Conservation (phyloP, 2,113 vertebrate genomes). For the Nibea albiflora region DNA sequence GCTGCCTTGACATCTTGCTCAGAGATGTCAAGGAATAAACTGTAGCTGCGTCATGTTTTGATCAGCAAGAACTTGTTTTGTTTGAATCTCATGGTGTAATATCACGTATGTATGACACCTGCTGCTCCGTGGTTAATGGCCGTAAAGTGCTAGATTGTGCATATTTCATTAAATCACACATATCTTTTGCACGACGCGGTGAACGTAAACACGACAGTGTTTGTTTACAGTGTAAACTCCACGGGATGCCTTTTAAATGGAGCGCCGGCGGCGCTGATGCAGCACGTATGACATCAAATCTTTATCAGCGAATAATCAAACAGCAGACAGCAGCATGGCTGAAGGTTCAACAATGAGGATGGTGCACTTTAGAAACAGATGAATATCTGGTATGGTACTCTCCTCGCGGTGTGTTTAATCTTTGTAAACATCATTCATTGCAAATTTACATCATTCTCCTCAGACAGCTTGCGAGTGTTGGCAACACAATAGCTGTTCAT, state of each 20-base stretch:
- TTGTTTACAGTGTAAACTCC: background rate
- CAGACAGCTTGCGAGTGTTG: background rate
- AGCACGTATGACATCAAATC: background rate
- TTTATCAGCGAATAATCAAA: conserved; percentile 4
- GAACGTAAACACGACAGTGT: background rate
- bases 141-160: background rate
- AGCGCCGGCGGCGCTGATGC: background rate
- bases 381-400: background rate
- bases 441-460: background rate
- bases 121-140: background rate
- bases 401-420: background rate
- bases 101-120: background rate
- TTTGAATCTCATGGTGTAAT: background rate
- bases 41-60: no score
- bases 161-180: background rate
- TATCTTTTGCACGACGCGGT: background rate
- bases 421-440: background rate
- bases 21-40: no score
- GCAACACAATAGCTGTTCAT: background rate
- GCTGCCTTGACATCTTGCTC: no score
- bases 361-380: background rate
- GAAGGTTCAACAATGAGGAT: background rate
- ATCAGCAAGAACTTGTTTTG: background rate
- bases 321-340: background rate
- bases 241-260: background rate